Percentiles rank a stretch among this genome's conserved stretches.
These are phyloP conservation scores for Melanostoma mellinum DNA, from an alignment of 2,888 invertebrate species.

Conservation along the genomic window DNA sequence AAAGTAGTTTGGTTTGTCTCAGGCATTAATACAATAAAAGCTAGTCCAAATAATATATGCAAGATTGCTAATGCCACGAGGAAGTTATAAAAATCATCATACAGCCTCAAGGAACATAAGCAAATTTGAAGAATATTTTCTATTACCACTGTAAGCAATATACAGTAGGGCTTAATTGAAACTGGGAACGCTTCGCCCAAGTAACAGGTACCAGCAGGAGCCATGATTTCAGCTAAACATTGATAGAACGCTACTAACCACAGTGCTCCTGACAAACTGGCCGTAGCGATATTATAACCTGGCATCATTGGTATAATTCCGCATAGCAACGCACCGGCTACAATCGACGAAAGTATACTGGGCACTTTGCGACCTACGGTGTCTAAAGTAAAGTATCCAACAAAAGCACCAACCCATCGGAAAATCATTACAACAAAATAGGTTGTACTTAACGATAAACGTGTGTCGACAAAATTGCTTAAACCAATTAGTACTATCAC, in stretches of 20 bases:
- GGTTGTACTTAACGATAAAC: too few species aligned
- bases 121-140: slow-evolving; percentile 75
- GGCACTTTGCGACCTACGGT: slow-evolving; percentile 75
- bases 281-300: background rate
- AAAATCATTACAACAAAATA: background rate
- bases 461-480: too few species aligned
- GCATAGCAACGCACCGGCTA: slow-evolving; percentile 70
- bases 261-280: background rate
- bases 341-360: slow-evolving; percentile 71
- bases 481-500: too few species aligned
- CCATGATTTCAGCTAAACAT: slow-evolving; percentile 76
- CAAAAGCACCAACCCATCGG: slow-evolving; percentile 72
- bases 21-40: slow-evolving; percentile 75
- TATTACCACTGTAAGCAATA: slow-evolving; percentile 74
- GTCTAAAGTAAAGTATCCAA: slow-evolving; percentile 73
- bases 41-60: slow-evolving; percentile 69
- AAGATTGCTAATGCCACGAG: slow-evolving; percentile 60
- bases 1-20: slow-evolving; percentile 77
- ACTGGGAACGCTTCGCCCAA: slow-evolving; percentile 78
- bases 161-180: slow-evolving; percentile 74
- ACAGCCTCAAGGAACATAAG: too few species aligned
- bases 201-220: slow-evolving; percentile 74
- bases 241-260: slow-evolving; percentile 73
- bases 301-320: slow-evolving; percentile 27
- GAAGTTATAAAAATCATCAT: too few species aligned